Conservation (phyloP, 2,113 vertebrate genomes). For the Acrocephalus kingi region DNA sequence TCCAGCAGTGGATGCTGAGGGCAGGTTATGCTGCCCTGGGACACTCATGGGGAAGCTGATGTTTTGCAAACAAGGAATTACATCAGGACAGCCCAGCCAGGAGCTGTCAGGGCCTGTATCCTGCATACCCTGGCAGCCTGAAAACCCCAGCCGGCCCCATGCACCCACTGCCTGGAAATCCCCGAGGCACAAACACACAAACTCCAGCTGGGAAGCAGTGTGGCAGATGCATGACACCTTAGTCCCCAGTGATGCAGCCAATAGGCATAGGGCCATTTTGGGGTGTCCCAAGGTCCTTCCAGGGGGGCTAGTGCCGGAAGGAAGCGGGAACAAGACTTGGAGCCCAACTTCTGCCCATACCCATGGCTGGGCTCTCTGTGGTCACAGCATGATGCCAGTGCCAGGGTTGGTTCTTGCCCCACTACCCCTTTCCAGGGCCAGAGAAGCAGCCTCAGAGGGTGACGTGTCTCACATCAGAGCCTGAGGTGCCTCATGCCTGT, state of each 20-base stretch:
- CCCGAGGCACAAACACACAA: fast-evolving
- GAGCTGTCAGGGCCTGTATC: neutral
- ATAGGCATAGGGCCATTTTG: fast-evolving
- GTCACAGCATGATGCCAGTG: neutral
- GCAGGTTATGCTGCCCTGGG: neutral
- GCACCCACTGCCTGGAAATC: fast-evolving
- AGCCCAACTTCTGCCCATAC: fast-evolving
- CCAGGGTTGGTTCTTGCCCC: neutral
- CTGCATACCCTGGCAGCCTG: neutral
- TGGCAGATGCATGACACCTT: neutral
- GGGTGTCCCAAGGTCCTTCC: neutral
- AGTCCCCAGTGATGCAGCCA: fast-evolving
- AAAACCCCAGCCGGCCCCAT: fast-evolving
- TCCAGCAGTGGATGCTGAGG: fast-evolving
- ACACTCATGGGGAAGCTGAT: fast-evolving
- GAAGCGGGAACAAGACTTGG: neutral
- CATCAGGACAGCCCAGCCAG: neutral
- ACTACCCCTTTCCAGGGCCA: neutral
- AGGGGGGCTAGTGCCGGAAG: neutral
- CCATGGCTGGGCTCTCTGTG: fast-evolving
- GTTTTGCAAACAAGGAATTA: neutral
- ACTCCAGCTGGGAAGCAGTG: fast-evolving
- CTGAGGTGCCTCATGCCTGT: fast-evolving
- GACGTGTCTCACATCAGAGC: neutral
- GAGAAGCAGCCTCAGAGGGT: neutral